These are phyloP conservation scores for Heterotilapia buettikoferi DNA, from an alignment of 2,113 vertebrate species.

Conservation along the genomic window DNA sequence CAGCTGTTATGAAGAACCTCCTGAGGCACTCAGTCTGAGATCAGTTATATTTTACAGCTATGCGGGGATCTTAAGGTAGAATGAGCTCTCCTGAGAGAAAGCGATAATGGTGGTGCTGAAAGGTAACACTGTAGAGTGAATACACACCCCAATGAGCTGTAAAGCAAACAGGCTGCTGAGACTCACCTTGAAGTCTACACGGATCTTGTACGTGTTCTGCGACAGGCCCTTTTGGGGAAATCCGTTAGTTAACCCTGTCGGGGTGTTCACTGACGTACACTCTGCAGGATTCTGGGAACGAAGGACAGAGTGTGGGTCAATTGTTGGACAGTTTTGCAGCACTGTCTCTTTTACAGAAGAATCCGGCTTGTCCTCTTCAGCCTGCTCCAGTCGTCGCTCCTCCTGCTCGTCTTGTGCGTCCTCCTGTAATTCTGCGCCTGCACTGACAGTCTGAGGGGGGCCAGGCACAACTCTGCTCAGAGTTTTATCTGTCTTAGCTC, in stretches of 20 bases:
- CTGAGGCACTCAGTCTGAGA: background rate
- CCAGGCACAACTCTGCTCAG: background rate
- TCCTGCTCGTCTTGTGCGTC: background rate
- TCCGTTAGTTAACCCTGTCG: constrained; percentile 77
- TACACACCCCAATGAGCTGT: background rate
- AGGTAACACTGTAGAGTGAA: background rate
- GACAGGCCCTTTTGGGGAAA: constrained; percentile 77
- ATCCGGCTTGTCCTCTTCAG: constrained; percentile 23
- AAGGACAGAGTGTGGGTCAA: constrained; percentile 64
- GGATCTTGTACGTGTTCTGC: constrained; percentile 77
- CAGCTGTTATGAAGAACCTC: background rate
- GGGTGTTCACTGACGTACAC: constrained; percentile 66
- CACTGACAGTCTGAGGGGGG: background rate
- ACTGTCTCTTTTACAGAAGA: constrained; percentile 11
- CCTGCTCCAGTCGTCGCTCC: background rate
- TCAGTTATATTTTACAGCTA: background rate
- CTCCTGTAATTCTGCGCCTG: constrained; percentile 21
- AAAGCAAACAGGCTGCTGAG: too few species aligned
- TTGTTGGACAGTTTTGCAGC: constrained; percentile 28
- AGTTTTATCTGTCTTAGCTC: background rate
- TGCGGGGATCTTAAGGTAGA: background rate
- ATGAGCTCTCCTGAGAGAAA: background rate
- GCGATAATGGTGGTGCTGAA: background rate
- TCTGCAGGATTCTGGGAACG: constrained; percentile 70
- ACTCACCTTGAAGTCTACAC: constrained; percentile 88